Conservation (phyloP, 2,113 vertebrate genomes). For the Leptobrachium leishanense region DNA sequence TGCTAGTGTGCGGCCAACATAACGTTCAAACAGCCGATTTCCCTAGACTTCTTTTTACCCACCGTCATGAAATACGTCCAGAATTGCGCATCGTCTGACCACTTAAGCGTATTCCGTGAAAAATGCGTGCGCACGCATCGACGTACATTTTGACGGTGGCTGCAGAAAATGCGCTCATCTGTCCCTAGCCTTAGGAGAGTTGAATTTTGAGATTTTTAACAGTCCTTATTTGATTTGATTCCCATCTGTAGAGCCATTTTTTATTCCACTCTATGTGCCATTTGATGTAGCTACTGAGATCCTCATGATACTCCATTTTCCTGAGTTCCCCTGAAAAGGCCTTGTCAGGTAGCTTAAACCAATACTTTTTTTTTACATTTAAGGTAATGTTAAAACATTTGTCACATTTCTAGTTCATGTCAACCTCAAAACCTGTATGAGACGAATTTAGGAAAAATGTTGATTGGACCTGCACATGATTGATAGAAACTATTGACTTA, state of each 20-base stretch:
- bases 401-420: background rate
- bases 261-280: background rate
- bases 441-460: background rate
- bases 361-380: constrained; percentile 21
- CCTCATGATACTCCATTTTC: constrained; percentile 26
- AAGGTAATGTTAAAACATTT: constrained; percentile 23
- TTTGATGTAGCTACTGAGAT: constrained; percentile 34
- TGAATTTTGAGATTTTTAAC: constrained; percentile 13
- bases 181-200: too few species aligned
- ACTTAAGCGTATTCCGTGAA: too few species aligned
- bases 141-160: too few species aligned
- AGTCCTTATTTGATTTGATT: constrained; percentile 31
- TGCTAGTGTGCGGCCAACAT: too few species aligned
- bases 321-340: constrained; percentile 4
- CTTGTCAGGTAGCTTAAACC: constrained; percentile 37
- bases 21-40: too few species aligned
- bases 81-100: too few species aligned
- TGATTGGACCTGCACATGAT: background rate
- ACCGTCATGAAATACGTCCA: too few species aligned
- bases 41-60: too few species aligned
- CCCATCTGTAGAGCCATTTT: constrained; percentile 6
- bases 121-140: too few species aligned
- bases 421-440: background rate
- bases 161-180: too few species aligned
- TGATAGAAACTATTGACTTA: too few species aligned